A percentile compares a stretch with the other conserved stretches of the same genome.
Conservation (phyloP, 2,888 invertebrate species). For the Dastarcus helophoroides region DNA sequence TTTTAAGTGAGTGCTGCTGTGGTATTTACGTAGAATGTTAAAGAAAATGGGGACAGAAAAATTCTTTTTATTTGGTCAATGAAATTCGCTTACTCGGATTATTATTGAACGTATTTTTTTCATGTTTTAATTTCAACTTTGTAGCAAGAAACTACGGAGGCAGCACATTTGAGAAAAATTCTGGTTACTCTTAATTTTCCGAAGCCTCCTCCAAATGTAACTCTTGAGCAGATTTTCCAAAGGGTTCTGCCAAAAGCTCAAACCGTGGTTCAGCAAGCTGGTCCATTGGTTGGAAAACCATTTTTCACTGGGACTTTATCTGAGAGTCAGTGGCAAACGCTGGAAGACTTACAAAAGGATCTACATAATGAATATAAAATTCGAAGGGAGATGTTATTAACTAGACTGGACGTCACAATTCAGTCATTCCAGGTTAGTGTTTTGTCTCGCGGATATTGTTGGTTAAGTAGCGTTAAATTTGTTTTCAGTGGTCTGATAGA, state of each 20-base stretch:
- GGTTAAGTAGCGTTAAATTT: slow-evolving; percentile 1
- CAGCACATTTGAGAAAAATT: slow-evolving; percentile 65
- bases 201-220: slow-evolving; percentile 79
- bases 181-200: slow-evolving; percentile 70
- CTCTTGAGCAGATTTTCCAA: slow-evolving; percentile 61
- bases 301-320: slow-evolving; percentile 60
- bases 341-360: slow-evolving; percentile 58
- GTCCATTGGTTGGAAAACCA: slow-evolving; percentile 59
- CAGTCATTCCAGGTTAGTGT: slow-evolving; percentile 79
- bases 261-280: slow-evolving; percentile 48
- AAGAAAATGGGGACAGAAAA: no score
- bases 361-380: slow-evolving; percentile 73
- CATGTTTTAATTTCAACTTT: slow-evolving; percentile 17
- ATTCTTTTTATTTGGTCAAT: no score
- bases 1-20: no score
- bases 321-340: slow-evolving; percentile 70
- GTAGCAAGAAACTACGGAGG: slow-evolving; percentile 75
- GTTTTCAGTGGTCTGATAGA: slow-evolving; percentile 69
- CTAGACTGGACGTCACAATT: slow-evolving; percentile 88
- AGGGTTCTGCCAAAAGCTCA: slow-evolving; percentile 62
- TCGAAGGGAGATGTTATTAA: slow-evolving; percentile 76
- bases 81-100: no score
- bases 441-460: background rate
- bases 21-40: no score
- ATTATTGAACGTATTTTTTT: no score